Conservation (phyloP, 2,888 invertebrate genomes). For the Crioceris asparagi region DNA sequence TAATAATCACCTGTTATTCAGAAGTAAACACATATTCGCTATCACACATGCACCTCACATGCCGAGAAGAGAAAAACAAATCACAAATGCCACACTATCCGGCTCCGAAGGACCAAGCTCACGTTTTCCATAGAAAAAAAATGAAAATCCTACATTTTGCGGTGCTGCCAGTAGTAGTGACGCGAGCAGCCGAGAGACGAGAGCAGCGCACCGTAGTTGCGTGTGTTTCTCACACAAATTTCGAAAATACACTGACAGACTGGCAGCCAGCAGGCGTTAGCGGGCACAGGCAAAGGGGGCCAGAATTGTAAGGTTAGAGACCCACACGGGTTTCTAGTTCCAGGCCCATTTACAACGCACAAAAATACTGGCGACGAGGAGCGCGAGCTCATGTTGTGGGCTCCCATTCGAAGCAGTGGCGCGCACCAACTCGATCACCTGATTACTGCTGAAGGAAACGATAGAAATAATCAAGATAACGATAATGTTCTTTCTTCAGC, state of each 20-base stretch:
- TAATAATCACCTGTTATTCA: conserved; percentile 24
- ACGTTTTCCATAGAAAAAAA: too few species aligned
- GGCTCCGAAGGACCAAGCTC: not conserved
- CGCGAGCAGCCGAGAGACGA: not conserved
- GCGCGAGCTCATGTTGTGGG: conserved; percentile 33
- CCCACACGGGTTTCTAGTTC: conserved; percentile 29
- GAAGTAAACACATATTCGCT: conserved; percentile 23
- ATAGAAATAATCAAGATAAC: too few species aligned
- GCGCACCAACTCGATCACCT: too few species aligned
- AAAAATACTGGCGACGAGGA: conserved; percentile 27
- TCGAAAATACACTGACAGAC: conserved; percentile 21
- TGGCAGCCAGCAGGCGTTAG: not conserved
- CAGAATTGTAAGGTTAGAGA: conserved; percentile 24
- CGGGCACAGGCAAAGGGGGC: not conserved
- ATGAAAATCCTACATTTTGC: too few species aligned
- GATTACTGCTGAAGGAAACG: too few species aligned
- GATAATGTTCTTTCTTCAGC: not conserved
- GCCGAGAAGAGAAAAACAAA: conserved; percentile 5
- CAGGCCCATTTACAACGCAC: conserved; percentile 31
- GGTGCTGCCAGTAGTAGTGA: too few species aligned
- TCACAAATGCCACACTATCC: not conserved
- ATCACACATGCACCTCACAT: conserved; percentile 3
- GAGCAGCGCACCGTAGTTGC: conserved; percentile 12
- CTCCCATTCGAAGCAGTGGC: too few species aligned
- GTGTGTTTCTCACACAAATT: too few species aligned